Percentiles rank a stretch among this genome's conserved stretches.
phyloP scores from a whole-genome alignment of 2,888 invertebrate species.

The Corbicula japonica region DNA sequence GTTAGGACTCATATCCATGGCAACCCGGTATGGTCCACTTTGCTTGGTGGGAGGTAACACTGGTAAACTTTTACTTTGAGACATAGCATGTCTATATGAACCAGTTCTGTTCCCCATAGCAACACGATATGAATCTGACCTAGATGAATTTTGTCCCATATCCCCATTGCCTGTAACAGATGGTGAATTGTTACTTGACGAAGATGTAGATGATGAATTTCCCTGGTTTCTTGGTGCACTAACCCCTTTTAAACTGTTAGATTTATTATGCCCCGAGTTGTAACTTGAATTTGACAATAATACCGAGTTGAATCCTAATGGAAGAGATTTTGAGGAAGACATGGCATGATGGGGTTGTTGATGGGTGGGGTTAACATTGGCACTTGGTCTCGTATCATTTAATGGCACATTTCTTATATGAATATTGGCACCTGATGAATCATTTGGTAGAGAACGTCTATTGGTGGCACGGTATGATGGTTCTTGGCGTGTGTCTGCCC shows the following conservation, averaged over 20 bases:
- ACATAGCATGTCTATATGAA: constrained; percentile 69
- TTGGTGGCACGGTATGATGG: constrained; percentile 60
- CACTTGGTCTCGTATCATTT: constrained; percentile 41
- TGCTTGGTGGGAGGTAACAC: constrained; percentile 58
- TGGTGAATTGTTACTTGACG: constrained; percentile 15
- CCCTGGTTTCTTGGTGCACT: constrained; percentile 12
- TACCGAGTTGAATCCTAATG: constrained; percentile 68
- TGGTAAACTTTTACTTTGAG: constrained; percentile 69
- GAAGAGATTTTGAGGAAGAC: constrained; percentile 67
- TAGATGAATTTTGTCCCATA: constrained; percentile 26
- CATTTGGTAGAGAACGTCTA: constrained; percentile 56
- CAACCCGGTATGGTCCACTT: constrained; percentile 67
- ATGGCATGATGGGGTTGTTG: constrained; percentile 37
- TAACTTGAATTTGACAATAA: constrained; percentile 42
- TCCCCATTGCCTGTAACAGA: neutral
- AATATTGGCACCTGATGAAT: constrained; percentile 40
- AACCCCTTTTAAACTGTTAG: constrained; percentile 14
- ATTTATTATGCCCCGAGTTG: constrained; percentile 32
- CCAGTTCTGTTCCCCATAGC: constrained; percentile 65
- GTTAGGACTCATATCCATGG: constrained; percentile 67
- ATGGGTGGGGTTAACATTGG: constrained; percentile 26
- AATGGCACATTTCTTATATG: constrained; percentile 54
- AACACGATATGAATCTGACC: constrained; percentile 79
- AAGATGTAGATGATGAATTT: constrained; percentile 11
- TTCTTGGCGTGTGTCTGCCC: constrained; percentile 57